A percentile compares a stretch with the other conserved stretches of the same genome.
Conservation (phyloP, 2,113 vertebrate genomes). For the Colius striatus region DNA sequence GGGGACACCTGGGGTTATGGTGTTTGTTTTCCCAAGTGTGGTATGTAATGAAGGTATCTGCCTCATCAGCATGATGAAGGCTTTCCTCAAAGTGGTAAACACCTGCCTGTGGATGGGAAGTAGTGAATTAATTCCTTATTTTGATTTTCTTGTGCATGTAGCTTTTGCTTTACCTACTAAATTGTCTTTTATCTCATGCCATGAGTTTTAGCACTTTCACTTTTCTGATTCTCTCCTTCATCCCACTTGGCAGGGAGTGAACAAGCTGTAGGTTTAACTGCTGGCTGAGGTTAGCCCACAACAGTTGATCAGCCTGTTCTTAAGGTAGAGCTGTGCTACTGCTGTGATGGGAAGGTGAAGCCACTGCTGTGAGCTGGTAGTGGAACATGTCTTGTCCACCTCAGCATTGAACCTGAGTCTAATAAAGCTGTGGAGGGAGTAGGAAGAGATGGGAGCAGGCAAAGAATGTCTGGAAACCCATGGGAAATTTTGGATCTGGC, state of each 20-base stretch:
- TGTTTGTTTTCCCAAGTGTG: neutral
- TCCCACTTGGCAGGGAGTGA: neutral
- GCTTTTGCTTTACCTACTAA: neutral
- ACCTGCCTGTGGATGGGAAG: neutral
- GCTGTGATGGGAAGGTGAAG: neutral
- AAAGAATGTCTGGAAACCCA: neutral
- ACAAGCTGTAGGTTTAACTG: neutral
- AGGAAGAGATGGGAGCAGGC: neutral
- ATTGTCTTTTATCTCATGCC: neutral
- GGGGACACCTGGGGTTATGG: fast-evolving
- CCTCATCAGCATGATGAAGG: neutral
- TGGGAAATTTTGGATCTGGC: neutral
- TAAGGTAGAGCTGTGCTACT: neutral
- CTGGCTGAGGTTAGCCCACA: neutral
- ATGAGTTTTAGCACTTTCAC: neutral
- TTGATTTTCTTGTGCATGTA: neutral
- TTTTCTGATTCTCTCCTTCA: neutral
- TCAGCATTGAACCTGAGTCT: neutral
- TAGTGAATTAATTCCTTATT: neutral
- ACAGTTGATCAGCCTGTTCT: neutral
- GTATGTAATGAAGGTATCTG: neutral
- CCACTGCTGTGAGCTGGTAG: neutral
- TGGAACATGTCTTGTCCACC: neutral
- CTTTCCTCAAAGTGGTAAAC: neutral
- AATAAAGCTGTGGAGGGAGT: neutral